These are phyloP conservation scores for Heteromormyrus szaboi DNA, from an alignment of 2,797 vertebrate genomes.

Conservation along the genomic window DNA sequence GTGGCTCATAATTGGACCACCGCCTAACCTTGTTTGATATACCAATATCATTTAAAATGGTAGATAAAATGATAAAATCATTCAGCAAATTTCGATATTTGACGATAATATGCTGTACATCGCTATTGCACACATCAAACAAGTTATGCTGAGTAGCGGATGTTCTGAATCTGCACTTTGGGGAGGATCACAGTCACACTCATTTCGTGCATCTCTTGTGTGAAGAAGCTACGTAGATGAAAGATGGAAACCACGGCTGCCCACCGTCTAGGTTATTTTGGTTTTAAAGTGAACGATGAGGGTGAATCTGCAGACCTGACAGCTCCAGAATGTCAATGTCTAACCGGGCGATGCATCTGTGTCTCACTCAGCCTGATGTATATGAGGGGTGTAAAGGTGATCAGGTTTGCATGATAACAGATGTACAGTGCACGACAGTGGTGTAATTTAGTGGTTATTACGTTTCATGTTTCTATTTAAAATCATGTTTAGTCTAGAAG, in stretches of 20 bases:
- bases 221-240: neutral
- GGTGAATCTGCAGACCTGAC: neutral
- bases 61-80: neutral
- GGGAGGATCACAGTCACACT: neutral
- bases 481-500: neutral
- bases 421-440: neutral
- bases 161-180: neutral
- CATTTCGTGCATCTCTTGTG: neutral
- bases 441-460: neutral
- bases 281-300: neutral
- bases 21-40: neutral
- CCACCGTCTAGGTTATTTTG: neutral
- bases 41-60: neutral
- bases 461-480: neutral
- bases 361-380: neutral
- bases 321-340: neutral
- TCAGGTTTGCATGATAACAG: neutral
- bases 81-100: neutral
- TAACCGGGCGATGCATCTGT: neutral
- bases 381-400: neutral
- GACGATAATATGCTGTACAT: neutral
- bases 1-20: neutral
- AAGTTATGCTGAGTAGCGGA: neutral
- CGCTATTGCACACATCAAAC: neutral
- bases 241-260: neutral